phyloP scores from a whole-genome alignment of 2,113 vertebrate species.

The Trematomus loennbergii region DNA sequence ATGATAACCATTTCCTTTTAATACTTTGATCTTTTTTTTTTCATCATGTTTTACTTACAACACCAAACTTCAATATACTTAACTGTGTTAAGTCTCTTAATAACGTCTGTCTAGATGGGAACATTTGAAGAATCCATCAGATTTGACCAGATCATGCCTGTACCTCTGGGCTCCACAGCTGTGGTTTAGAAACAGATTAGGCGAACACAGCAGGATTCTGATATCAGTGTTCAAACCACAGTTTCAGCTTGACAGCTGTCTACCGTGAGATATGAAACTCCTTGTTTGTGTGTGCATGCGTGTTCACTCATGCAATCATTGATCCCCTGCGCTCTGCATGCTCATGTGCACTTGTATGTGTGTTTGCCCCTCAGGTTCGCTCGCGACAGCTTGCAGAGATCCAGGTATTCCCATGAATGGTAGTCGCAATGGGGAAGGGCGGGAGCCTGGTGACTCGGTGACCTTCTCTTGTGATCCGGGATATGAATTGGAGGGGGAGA shows the following conservation, averaged over 20 bases:
- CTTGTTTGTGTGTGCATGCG: not conserved
- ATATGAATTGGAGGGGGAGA: slow-evolving; percentile 97
- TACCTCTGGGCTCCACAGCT: slow-evolving; percentile 53
- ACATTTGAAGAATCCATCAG: slow-evolving; percentile 40
- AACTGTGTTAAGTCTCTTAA: slow-evolving; percentile 29
- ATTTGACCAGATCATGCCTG: slow-evolving; percentile 29
- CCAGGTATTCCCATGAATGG: slow-evolving; percentile 98
- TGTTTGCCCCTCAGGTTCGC: slow-evolving; percentile 86
- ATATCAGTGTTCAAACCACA: slow-evolving; percentile 57
- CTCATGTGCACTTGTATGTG: slow-evolving; percentile 17
- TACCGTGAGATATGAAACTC: slow-evolving; percentile 31
- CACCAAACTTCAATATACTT: slow-evolving; percentile 27
- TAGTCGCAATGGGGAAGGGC: slow-evolving; percentile 95
- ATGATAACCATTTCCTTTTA: not conserved
- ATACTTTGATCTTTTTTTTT: not conserved
- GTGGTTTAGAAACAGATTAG: slow-evolving; percentile 54
- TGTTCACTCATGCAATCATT: not conserved
- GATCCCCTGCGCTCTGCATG: not conserved
- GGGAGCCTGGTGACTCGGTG: slow-evolving; percentile 95
- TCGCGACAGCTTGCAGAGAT: slow-evolving; percentile 92
- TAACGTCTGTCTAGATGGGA: slow-evolving; percentile 33
- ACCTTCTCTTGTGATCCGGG: slow-evolving; percentile 97
- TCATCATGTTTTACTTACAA: not conserved
- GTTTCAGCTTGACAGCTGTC: slow-evolving; percentile 56
- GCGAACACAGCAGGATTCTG: slow-evolving; percentile 45